Evolutionary conservation across 2,888 invertebrate species (phyloP).

Genomic region (Dolomedes plantarius): DNA sequence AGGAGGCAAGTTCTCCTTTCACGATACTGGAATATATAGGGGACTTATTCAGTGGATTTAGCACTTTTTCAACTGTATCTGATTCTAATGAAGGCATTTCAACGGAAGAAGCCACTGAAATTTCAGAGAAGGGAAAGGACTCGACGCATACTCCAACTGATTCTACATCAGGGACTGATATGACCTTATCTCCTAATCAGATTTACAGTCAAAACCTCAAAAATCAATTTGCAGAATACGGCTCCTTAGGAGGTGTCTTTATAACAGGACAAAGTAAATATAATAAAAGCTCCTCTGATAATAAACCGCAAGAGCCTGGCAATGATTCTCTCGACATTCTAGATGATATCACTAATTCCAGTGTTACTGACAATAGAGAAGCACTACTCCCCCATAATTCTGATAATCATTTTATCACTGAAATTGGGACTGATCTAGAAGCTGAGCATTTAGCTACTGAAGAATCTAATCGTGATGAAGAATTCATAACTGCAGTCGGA

Average conservation of each 20-base stretch:
- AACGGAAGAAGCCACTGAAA: neutral
- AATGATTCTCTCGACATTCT: too few relatives aligned
- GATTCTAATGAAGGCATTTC: neutral
- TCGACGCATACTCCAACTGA: neutral
- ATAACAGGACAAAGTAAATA: conserved; percentile 54
- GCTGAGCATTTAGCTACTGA: too few relatives aligned
- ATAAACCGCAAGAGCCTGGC: neutral
- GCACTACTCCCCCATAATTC: too few relatives aligned
- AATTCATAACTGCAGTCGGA: too few relatives aligned
- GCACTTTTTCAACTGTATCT: neutral
- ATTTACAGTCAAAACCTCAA: neutral
- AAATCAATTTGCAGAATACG: conserved; percentile 2
- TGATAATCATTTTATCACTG: too few relatives aligned
- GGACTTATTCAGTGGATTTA: conserved; percentile 19
- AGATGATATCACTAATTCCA: too few relatives aligned
- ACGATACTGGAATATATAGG: conserved; percentile 11
- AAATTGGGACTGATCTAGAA: too few relatives aligned
- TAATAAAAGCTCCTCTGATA: neutral
- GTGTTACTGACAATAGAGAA: too few relatives aligned
- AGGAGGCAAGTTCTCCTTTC: neutral
- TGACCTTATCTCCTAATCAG: neutral
- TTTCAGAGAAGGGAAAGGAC: neutral
- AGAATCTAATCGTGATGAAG: too few relatives aligned
- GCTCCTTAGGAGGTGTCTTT: conserved; percentile 31
- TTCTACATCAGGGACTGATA: neutral